Percentiles rank a stretch among this genome's conserved stretches.
phyloP scores from a whole-genome alignment of 2,113 vertebrate species.

The Lepus europaeus region DNA sequence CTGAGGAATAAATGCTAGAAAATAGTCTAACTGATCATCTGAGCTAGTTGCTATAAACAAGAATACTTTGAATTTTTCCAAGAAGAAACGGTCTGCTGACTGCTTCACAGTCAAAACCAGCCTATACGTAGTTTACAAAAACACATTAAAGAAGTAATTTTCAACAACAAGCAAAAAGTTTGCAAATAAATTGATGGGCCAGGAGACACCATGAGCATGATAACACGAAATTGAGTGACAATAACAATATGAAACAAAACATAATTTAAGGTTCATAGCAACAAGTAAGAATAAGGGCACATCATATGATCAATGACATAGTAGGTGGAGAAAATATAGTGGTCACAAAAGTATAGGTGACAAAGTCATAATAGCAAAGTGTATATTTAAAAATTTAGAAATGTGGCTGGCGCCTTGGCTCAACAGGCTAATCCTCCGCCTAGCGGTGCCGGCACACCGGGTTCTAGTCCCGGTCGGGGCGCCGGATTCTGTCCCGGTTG shows the following conservation, averaged over 20 bases:
- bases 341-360: background rate
- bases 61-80: background rate
- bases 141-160: background rate
- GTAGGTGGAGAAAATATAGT: background rate
- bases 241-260: background rate
- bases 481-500: too few relatives aligned
- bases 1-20: background rate
- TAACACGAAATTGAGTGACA: background rate
- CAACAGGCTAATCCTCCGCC: too few relatives aligned
- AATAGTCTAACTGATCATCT: background rate
- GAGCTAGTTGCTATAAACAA: background rate
- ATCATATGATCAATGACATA: background rate
- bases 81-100: background rate
- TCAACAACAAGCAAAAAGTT: background rate
- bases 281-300: background rate
- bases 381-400: background rate
- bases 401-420: too few relatives aligned
- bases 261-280: conserved; percentile 3
- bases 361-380: background rate
- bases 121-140: background rate
- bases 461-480: too few relatives aligned
- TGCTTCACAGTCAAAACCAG: background rate
- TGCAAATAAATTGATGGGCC: background rate
- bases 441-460: too few relatives aligned
- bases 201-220: background rate